These are phyloP conservation scores for Tipula vernalis DNA, from an alignment of 2,888 invertebrate genomes.

Conservation along the genomic window DNA sequence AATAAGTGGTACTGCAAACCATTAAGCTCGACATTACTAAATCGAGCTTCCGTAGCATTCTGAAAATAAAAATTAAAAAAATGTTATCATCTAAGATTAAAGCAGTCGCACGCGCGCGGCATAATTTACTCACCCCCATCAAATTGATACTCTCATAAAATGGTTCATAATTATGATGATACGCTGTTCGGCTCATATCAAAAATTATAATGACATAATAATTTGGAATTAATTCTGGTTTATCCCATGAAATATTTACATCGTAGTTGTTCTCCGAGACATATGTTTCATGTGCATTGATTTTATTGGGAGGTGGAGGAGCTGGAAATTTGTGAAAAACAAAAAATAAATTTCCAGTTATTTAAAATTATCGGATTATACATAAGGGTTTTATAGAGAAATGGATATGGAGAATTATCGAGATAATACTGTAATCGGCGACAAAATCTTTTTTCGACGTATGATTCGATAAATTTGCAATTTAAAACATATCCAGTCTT, in stretches of 20 bases:
- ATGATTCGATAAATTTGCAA: too few relatives aligned
- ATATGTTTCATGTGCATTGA: constrained; percentile 24
- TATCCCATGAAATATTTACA: constrained; percentile 38
- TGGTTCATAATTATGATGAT: constrained; percentile 7
- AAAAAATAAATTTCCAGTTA: not conserved
- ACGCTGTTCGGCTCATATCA: constrained; percentile 19
- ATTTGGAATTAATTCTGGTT: constrained; percentile 36
- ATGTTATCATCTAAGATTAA: not conserved
- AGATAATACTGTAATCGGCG: too few relatives aligned
- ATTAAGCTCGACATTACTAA: constrained; percentile 22
- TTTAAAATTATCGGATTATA: not conserved
- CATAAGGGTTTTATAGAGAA: too few relatives aligned
- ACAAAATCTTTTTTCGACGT: too few relatives aligned
- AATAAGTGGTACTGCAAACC: constrained; percentile 26
- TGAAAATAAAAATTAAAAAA: constrained; percentile 10
- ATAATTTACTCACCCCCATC: constrained; percentile 12
- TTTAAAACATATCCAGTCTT: too few relatives aligned
- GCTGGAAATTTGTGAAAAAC: constrained; percentile 22
- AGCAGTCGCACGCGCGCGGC: too few relatives aligned
- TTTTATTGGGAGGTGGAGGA: constrained; percentile 31
- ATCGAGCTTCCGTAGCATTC: constrained; percentile 20
- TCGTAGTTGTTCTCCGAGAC: constrained; percentile 29
- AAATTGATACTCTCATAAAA: constrained; percentile 5
- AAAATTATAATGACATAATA: constrained; percentile 35
- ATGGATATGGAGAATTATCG: too few relatives aligned